Evolutionary conservation across 2,888 invertebrate genomes (phyloP), one percentile per base, ranked within the genome.

Genomic region (Pimpla rufipes): DNA sequence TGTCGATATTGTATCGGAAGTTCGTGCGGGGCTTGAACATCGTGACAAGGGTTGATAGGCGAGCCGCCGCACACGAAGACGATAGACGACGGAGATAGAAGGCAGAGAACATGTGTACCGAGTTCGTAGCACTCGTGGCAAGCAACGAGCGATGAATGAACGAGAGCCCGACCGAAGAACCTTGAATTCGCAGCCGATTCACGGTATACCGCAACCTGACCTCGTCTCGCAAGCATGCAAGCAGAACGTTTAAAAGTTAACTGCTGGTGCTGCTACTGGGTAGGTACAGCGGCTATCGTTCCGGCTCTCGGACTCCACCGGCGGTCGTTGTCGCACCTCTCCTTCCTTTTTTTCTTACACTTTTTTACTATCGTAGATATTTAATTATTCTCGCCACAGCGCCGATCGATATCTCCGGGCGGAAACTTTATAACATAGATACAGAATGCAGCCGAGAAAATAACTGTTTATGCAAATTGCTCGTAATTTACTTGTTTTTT

Each of bases 191-290:
- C 73, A 83, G 71, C 70, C 83, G 83, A 83, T 79, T 83, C 83
- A 76, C 79, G 57, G 52, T 79, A 83, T 82, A 82, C 82, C 82
- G 83, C 79, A 85, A 85, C 29, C 76, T 82, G 77, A 85, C 81
- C 85, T 82, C 82, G 79, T 82, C 82, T 82, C 79, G 85, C 85
- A 82, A 82, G 85, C 85, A 79, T 85, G 85, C 83, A 85, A 85
- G 82, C 83, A 82, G 82, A 83, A 79, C 79, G 83, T 82, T 85
- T 83, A 80, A 85, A 80, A 79, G 83, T 79, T 85, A 76, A 85
- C 76, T 50, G 70, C 42, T 50, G 45, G 66, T 47, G 55, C 55
- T 47, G 74, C 78, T 29, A 62, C 67, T 23, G 52, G 45, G 45
- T 37, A 45, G 18, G 35, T 75, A 59, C 57, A 52, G 42, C 57